Evolutionary conservation across 64 coral and sea anemone species (phyloP).

Genomic region (Stichodactyla helianthus): DNA sequence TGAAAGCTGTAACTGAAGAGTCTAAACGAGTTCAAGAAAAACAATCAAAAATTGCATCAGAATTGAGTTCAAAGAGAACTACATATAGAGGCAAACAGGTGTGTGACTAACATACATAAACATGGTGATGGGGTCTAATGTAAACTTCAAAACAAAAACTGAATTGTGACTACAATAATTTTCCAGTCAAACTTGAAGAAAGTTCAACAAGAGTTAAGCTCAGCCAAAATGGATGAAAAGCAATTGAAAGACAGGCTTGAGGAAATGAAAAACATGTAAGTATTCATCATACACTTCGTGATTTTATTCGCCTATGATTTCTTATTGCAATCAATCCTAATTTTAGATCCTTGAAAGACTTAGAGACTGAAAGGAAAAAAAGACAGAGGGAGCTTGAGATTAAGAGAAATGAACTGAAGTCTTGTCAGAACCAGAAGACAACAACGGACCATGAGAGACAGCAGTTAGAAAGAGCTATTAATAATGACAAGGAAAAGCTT

Average conservation of each 20-base stretch:
- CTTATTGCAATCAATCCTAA: no score
- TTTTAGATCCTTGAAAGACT: conserved; percentile 79
- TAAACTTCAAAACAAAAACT: no score
- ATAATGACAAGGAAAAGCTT: conserved; percentile 55
- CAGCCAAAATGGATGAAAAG: conserved; percentile 46
- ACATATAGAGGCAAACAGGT: conserved; percentile 74
- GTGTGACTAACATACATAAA: background rate
- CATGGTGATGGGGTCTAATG: no score
- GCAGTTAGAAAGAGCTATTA: conserved; percentile 73
- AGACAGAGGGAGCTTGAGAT: conserved; percentile 53
- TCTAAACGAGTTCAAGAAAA: conserved; percentile 34
- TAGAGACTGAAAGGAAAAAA: conserved; percentile 81
- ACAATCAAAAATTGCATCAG: conserved; percentile 45
- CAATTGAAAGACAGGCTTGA: conserved; percentile 75
- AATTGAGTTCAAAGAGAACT: conserved; percentile 58
- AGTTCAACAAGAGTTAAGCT: conserved; percentile 56
- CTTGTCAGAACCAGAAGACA: conserved; percentile 60
- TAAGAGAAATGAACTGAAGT: conserved; percentile 72
- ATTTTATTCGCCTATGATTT: no score
- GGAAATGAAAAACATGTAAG: conserved; percentile 93
- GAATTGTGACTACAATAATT: no score
- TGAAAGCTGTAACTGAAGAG: conserved; percentile 71
- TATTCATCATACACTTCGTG: background rate
- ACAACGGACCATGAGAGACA: conserved; percentile 74
- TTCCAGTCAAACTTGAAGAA: conserved; percentile 73